Percentiles rank a stretch among this genome's conserved stretches.
These are phyloP conservation scores for Heterohyrax brucei DNA, from an alignment of 2,797 vertebrate genomes.

Conservation along the genomic window DNA sequence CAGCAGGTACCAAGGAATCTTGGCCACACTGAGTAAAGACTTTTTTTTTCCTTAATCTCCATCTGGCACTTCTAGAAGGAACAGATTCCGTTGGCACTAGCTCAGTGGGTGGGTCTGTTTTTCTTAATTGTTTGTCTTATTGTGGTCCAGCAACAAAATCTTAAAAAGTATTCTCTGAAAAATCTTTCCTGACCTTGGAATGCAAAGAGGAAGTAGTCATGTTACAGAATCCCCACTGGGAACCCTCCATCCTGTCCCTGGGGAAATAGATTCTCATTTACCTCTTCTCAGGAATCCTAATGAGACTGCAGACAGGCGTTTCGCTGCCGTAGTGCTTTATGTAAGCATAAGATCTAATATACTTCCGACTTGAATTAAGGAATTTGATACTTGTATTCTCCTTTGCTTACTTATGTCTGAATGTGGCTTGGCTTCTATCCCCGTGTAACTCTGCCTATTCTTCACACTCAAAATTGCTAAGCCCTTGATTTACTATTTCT, in stretches of 20 bases:
- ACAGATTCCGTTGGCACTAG: conserved; percentile 75
- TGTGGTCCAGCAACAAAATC: conserved; percentile 57
- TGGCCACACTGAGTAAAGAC: conserved; percentile 75
- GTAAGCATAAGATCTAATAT: neutral
- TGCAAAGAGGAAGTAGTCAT: conserved; percentile 41
- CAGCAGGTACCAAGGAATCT: conserved; percentile 82
- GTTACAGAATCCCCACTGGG: neutral
- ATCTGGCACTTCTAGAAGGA: conserved; percentile 79
- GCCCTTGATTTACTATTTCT: conserved; percentile 34
- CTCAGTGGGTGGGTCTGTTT: conserved; percentile 74
- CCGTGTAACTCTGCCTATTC: conserved; percentile 59
- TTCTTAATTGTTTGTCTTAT: conserved; percentile 58
- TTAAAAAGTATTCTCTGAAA: conserved; percentile 58
- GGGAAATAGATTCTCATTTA: neutral
- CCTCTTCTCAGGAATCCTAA: conserved; percentile 30
- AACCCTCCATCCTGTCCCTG: neutral
- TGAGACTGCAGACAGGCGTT: neutral
- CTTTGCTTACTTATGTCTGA: conserved; percentile 55
- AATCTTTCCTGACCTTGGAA: conserved; percentile 17
- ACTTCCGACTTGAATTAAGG: conserved; percentile 51
- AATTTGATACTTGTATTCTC: conserved; percentile 49
- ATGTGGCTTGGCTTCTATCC: conserved; percentile 66
- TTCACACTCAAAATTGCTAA: conserved; percentile 56
- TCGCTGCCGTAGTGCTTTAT: neutral
- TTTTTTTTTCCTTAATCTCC: conserved; percentile 70